phyloP scores from a whole-genome alignment of 2,797 vertebrate genomes.

The Buceros bicornis region DNA sequence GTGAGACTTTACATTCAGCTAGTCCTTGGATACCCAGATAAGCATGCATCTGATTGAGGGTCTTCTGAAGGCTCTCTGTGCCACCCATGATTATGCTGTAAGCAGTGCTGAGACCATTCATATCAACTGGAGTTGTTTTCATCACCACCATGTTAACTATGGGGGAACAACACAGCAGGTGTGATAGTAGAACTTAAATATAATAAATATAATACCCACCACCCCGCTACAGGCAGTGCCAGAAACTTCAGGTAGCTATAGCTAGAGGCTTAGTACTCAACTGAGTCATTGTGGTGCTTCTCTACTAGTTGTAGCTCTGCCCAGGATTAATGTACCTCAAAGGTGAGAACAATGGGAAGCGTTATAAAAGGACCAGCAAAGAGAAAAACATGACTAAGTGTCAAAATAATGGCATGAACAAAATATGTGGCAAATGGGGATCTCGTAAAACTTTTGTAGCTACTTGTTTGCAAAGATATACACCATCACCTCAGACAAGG shows the following conservation, averaged over 20 bases:
- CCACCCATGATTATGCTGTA: not conserved
- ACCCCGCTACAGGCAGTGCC: not conserved
- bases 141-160: not conserved
- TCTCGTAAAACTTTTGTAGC: not conserved
- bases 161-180: not conserved
- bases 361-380: not conserved
- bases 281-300: not conserved
- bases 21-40: not conserved
- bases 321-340: not conserved
- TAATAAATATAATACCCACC: not conserved
- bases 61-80: not conserved
- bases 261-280: not conserved
- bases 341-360: not conserved
- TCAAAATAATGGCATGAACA: not conserved
- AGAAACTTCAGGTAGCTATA: not conserved
- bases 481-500: not conserved
- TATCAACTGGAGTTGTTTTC: not conserved
- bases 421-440: not conserved
- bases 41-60: not conserved
- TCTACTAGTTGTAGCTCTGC: not conserved
- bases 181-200: not conserved
- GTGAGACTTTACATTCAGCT: not conserved
- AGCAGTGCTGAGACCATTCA: not conserved
- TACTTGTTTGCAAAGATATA: constrained; percentile 11
- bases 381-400: not conserved